Evolutionary conservation across 2,113 vertebrate species (phyloP), one percentile per base, ranked within the genome.

Genomic region (Poicephalus gulielmi): DNA sequence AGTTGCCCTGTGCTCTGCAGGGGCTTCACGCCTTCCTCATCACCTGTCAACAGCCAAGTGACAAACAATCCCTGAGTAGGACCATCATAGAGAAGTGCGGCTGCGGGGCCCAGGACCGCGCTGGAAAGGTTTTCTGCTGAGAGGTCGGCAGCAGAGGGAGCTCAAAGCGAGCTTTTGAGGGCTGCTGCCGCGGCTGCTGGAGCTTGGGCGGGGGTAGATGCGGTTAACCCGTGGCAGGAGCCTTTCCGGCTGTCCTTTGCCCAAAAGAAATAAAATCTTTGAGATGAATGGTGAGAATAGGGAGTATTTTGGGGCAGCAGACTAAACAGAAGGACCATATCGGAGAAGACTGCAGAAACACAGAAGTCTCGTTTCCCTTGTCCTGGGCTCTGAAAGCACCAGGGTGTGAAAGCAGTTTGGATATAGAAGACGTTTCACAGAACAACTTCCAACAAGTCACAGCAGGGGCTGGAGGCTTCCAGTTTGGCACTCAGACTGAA

Each of bases 111-210:
- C 64, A 0, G 60, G 28, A 1, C 9, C 8, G 39, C 8, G 6
- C 83, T 12, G 31, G 12, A 1, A 7, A 16, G 9, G 7, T 2
- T 18, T 37, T 20, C 52, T 20, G 44, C 85, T 3, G 71, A 24
- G 1, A 7, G 7, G 15, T 2, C 4, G 63, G 43, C 96, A 70
- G 83, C 90, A 96, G 96, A 76, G 96, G 95, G 96, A 93, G 95
- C 95, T 88, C 94, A n/a, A 64, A 68, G 83, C 13, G 47, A 94
- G 86, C 52, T 39, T 46, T 60, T 71, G 6, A 47, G 43, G 12
- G 17, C 41, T 23, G 43, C 47, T 90, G 4, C 18, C 30, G 1
- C 7, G 30, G 23, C 47, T n/a, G 30, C 46, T 2, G 69, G 12
- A 13, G 62, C 31, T 41, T 13, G 64, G 7, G 4, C 9, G 2